A percentile compares a stretch with the other conserved stretches of the same genome.
Evolutionary conservation across 2,797 vertebrate species (phyloP).

Genomic region (Oreonectes daqikongensis): DNA sequence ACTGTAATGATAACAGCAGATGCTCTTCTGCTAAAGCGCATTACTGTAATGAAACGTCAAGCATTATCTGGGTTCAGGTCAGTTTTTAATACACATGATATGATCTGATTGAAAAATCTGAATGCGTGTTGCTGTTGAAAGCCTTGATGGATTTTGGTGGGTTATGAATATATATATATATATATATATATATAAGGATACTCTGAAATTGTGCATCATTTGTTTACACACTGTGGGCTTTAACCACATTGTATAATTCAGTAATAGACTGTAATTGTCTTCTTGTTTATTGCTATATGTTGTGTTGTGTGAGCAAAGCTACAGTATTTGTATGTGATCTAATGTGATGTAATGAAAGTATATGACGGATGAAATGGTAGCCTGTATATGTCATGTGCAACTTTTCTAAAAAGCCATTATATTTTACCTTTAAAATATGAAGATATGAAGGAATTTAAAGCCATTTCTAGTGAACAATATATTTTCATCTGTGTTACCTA

Average conservation of each 20-base stretch:
- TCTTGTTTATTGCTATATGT: slow-evolving; percentile 12
- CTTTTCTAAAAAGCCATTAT: slow-evolving; percentile 13
- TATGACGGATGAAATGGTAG: slow-evolving; percentile 5
- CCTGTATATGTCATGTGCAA: slow-evolving; percentile 13
- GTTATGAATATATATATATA: no score
- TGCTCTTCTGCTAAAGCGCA: neutral
- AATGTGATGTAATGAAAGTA: neutral
- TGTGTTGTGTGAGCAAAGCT: slow-evolving; percentile 13
- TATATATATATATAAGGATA: no score
- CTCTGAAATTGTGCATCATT: neutral
- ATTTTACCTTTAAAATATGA: slow-evolving; percentile 10
- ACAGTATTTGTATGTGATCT: slow-evolving; percentile 1
- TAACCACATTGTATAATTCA: slow-evolving; percentile 12
- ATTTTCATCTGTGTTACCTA: slow-evolving; percentile 11
- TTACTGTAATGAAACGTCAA: slow-evolving; percentile 1
- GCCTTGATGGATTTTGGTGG: neutral
- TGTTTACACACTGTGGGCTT: slow-evolving; percentile 22
- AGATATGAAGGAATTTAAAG: neutral
- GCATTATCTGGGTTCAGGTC: neutral
- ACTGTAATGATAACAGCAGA: neutral
- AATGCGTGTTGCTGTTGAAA: slow-evolving; percentile 15
- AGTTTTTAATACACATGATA: neutral
- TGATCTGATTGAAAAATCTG: neutral
- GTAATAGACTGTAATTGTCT: slow-evolving; percentile 1
- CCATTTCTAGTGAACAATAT: neutral